Evolutionary conservation across 1,140 invertebrate species (phyloP).

Genomic region (Drosophila baimaii): DNA sequence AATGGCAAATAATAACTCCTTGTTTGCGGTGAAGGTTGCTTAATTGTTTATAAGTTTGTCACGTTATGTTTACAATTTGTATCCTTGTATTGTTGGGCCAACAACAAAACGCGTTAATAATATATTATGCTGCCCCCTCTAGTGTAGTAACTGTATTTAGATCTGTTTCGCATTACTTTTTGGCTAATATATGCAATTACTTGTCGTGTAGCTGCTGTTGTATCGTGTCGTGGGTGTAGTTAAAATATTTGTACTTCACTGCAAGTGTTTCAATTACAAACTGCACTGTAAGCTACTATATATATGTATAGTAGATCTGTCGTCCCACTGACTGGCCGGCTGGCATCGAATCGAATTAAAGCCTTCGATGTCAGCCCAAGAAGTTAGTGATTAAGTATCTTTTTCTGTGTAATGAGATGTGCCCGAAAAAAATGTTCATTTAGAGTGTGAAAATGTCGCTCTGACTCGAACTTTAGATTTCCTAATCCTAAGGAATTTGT

Average conservation of each 20-base stretch:
- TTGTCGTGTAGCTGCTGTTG: constrained; percentile 17
- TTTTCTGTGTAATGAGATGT: constrained; percentile 16
- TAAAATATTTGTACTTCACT: constrained; percentile 78
- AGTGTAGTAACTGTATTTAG: constrained; percentile 69
- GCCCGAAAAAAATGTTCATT: constrained; percentile 5
- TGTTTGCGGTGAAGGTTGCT: constrained; percentile 68
- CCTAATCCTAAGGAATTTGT: background rate
- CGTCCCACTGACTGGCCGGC: constrained; percentile 11
- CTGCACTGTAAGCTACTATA: constrained; percentile 30
- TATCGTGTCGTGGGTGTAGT: constrained; percentile 41
- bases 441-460: constrained; percentile 39
- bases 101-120: constrained; percentile 44
- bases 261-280: constrained; percentile 72
- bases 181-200: constrained; percentile 63
- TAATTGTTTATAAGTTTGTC: constrained; percentile 63
- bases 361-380: constrained; percentile 1
- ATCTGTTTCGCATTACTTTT: constrained; percentile 54
- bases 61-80: constrained; percentile 41
- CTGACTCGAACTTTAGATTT: constrained; percentile 21
- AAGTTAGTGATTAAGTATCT: constrained; percentile 19
- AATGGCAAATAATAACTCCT: constrained; percentile 53
- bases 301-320: background rate
- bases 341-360: constrained; percentile 7
- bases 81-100: constrained; percentile 15
- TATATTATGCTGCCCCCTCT: constrained; percentile 46